Percentiles rank a stretch among this genome's conserved stretches.
These are phyloP conservation scores for Dolichallabes microphthalmus DNA, from an alignment of 2,113 vertebrate genomes.

Conservation along the genomic window DNA sequence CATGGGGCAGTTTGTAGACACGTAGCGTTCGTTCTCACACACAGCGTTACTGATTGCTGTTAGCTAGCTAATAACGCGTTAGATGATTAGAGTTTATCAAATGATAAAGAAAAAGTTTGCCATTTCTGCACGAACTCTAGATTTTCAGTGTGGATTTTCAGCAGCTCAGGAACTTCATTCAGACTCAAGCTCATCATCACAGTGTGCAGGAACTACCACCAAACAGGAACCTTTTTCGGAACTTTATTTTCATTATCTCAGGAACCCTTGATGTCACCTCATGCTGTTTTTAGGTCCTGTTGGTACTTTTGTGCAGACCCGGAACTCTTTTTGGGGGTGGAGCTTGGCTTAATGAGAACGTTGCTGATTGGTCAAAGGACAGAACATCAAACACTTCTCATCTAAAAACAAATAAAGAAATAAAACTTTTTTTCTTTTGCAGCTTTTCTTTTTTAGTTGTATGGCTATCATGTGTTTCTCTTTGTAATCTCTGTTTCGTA, in stretches of 20 bases:
- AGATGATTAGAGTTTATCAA: background rate
- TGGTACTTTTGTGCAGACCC: background rate
- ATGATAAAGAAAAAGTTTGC: background rate
- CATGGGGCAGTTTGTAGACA: background rate
- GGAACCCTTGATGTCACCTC: background rate
- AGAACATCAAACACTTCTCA: background rate
- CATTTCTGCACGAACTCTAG: background rate
- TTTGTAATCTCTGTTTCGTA: background rate
- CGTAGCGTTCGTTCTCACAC: background rate
- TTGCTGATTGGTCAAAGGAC: background rate
- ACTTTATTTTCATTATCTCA: background rate
- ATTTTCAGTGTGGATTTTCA: background rate
- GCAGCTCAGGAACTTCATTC: background rate
- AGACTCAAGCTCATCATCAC: background rate
- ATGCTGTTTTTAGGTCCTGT: background rate
- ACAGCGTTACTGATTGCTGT: background rate
- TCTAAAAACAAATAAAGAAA: background rate
- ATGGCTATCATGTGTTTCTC: background rate
- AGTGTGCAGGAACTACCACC: background rate
- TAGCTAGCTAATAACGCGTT: background rate
- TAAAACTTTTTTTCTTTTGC: background rate
- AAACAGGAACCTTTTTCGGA: background rate
- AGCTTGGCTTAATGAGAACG: background rate
- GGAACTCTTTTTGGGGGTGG: background rate
- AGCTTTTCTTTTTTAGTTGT: background rate